phyloP scores from a whole-genome alignment of 2,888 invertebrate species.

The Microctonus aethiopoides region DNA sequence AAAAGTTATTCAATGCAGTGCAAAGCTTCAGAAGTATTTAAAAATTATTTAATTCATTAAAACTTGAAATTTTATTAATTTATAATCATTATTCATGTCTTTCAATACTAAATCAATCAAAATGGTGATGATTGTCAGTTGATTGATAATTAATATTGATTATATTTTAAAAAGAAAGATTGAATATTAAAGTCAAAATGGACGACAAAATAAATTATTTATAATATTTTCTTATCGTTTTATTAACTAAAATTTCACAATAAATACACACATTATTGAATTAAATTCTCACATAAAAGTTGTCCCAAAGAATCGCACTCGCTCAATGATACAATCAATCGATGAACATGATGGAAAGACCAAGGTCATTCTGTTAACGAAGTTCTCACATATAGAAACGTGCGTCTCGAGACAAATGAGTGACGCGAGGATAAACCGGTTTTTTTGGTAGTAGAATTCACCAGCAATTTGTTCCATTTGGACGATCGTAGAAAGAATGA shows the following conservation, averaged over 20 bases:
- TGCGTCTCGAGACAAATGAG: conserved; percentile 43
- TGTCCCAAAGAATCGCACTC: not conserved
- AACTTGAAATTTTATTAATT: too few species aligned
- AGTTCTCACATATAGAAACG: conserved; percentile 29
- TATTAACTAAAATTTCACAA: not conserved
- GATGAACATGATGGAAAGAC: conserved; percentile 7
- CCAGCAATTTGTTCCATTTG: conserved; percentile 11
- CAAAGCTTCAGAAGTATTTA: too few species aligned
- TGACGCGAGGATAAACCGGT: conserved; percentile 40
- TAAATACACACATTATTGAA: conserved; percentile 4
- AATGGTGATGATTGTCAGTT: too few species aligned
- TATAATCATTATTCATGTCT: too few species aligned
- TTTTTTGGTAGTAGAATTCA: conserved; percentile 34
- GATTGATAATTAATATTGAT: too few species aligned
- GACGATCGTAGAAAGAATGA: conserved; percentile 18
- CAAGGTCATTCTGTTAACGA: conserved; percentile 18
- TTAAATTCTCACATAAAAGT: not conserved
- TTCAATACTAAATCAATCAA: too few species aligned
- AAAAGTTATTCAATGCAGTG: too few species aligned
- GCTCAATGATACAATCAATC: not conserved
- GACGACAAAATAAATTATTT: too few species aligned
- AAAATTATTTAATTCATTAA: too few species aligned
- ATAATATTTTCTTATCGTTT: too few species aligned
- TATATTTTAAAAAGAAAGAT: too few species aligned
- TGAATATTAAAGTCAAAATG: too few species aligned